Percentiles rank a stretch among this genome's conserved stretches.
Evolutionary conservation across 2,888 invertebrate species (phyloP).

Genomic region (Tipula helvola): DNA sequence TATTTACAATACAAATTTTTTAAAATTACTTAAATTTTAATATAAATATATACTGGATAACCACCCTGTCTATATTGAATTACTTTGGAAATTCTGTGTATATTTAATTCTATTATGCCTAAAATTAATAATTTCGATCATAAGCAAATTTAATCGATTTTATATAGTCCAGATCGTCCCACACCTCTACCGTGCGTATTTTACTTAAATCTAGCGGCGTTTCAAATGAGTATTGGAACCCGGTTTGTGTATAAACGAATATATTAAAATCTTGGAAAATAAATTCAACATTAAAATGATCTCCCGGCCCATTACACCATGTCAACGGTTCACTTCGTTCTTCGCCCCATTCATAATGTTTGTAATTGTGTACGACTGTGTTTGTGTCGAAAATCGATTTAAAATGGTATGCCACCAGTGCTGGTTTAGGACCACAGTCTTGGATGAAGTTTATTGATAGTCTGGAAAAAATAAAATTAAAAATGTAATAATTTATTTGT

Average conservation of each 20-base stretch:
- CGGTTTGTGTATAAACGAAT: slow-evolving; percentile 22
- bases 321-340: slow-evolving; percentile 20
- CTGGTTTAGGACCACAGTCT: slow-evolving; percentile 24
- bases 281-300: slow-evolving; percentile 29
- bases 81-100: not conserved
- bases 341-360: slow-evolving; percentile 18
- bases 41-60: not conserved
- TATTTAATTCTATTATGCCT: not conserved
- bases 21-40: not conserved
- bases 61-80: not conserved
- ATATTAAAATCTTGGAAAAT: slow-evolving; percentile 22
- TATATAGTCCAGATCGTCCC: slow-evolving; percentile 32
- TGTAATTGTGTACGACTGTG: slow-evolving; percentile 28
- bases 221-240: slow-evolving; percentile 24
- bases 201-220: slow-evolving; percentile 24
- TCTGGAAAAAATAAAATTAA: slow-evolving; percentile 21
- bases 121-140: too few relatives aligned
- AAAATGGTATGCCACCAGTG: slow-evolving; percentile 31
- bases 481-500: not conserved
- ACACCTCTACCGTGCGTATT: slow-evolving; percentile 30
- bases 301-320: slow-evolving; percentile 26
- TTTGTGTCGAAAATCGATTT: slow-evolving; percentile 20
- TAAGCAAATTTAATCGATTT: slow-evolving; percentile 24
- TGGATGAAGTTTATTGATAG: slow-evolving; percentile 33
- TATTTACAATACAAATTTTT: not conserved